phyloP scores from a whole-genome alignment of 2,113 vertebrate genomes.

The Rhombomys opimus region DNA sequence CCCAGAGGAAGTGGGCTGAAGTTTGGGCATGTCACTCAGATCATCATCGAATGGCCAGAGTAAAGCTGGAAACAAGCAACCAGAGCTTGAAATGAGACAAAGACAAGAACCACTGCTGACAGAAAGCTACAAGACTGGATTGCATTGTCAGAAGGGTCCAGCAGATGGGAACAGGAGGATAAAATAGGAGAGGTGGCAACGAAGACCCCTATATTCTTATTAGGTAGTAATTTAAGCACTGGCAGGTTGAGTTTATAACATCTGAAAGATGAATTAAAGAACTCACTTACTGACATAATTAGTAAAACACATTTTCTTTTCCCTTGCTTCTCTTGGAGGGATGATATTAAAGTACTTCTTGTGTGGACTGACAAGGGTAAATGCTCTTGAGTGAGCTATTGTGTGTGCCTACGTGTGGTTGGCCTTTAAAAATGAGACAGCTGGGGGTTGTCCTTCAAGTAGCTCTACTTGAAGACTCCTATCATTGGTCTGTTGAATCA shows the following conservation, averaged over 20 bases:
- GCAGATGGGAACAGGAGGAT: neutral
- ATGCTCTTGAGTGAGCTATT: neutral
- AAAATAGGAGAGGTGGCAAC: neutral
- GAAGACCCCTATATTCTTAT: neutral
- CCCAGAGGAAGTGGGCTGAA: neutral
- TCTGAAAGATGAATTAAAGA: slow-evolving; percentile 4
- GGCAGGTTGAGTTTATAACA: neutral
- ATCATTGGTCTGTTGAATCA: neutral
- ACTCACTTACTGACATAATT: neutral
- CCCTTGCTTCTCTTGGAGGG: neutral
- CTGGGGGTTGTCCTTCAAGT: neutral
- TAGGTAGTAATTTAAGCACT: neutral
- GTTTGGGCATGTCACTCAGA: neutral
- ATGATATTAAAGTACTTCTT: neutral
- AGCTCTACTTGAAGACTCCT: neutral
- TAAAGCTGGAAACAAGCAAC: neutral
- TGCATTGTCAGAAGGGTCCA: neutral
- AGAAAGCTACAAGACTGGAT: neutral
- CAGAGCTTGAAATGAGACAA: neutral
- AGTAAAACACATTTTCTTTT: neutral
- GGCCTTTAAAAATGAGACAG: neutral
- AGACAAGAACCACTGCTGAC: neutral
- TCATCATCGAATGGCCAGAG: neutral
- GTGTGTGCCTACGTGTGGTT: neutral
- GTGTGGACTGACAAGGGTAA: neutral